Conservation (phyloP, 1,140 invertebrate species). For the Cotesia vestalis region DNA sequence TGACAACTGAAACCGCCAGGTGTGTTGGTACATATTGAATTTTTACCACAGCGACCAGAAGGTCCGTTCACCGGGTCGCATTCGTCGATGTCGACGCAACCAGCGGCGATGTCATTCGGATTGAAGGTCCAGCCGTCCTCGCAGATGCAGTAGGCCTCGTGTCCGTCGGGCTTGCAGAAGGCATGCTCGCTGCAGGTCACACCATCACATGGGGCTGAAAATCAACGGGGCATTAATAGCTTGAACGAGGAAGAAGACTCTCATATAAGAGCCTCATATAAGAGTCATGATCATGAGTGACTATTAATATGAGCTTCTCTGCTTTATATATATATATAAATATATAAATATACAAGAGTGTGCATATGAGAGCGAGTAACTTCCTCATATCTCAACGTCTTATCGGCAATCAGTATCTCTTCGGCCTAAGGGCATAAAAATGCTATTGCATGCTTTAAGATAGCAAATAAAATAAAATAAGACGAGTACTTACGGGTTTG, state of each 20-base stretch:
- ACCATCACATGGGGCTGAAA: conserved; percentile 85
- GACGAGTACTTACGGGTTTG: background rate
- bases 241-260: background rate
- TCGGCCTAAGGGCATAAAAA: conserved; percentile 17
- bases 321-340: background rate
- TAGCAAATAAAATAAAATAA: conserved; percentile 14
- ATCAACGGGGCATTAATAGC: background rate
- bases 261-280: background rate
- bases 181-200: conserved; percentile 89
- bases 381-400: conserved; percentile 29
- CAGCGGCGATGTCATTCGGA: conserved; percentile 85
- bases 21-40: conserved; percentile 85
- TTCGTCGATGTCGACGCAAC: conserved; percentile 93
- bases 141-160: conserved; percentile 91
- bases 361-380: conserved; percentile 10
- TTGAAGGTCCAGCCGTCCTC: conserved; percentile 94
- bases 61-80: conserved; percentile 82
- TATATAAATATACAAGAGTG: conserved; percentile 14
- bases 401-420: conserved; percentile 34
- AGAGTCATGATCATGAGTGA: background rate
- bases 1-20: conserved; percentile 81
- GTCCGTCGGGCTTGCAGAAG: conserved; percentile 86
- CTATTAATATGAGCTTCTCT: too few relatives aligned
- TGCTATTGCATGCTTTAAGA: conserved; percentile 24
- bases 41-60: conserved; percentile 82